Percentiles rank a stretch among this genome's conserved stretches.
These are phyloP conservation scores for Gymnothorax reevesii DNA, from an alignment of 2,797 vertebrate genomes.

Conservation along the genomic window DNA sequence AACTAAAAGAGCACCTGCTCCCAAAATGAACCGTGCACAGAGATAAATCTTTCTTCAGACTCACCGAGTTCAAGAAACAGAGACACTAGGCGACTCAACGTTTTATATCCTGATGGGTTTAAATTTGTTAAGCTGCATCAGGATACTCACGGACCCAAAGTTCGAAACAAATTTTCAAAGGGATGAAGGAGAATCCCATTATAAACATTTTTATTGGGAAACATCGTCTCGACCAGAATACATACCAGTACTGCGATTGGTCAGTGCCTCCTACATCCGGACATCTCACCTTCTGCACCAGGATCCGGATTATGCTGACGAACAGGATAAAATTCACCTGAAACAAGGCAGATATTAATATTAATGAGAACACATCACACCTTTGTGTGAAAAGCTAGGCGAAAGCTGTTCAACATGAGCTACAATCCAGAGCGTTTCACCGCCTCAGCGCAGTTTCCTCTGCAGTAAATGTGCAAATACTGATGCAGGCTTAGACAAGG, in stretches of 20 bases:
- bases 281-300: constrained; percentile 87
- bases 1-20: neutral
- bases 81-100: too few species aligned
- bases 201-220: neutral
- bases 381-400: too few species aligned
- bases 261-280: constrained; percentile 85
- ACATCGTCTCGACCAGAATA: neutral
- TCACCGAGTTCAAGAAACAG: too few species aligned
- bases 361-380: too few species aligned
- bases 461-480: neutral
- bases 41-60: neutral
- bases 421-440: neutral
- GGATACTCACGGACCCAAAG: too few species aligned
- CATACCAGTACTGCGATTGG: constrained; percentile 88
- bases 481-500: neutral
- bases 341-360: neutral
- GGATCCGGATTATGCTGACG: constrained; percentile 85
- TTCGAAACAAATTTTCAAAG: neutral
- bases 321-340: constrained; percentile 91
- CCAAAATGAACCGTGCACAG: neutral
- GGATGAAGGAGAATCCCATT: neutral
- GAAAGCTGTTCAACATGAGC: too few species aligned
- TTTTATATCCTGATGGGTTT: too few species aligned
- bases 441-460: neutral
- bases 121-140: too few species aligned